phyloP scores from a whole-genome alignment of 2,888 invertebrate genomes.

The Idaea biselata region DNA sequence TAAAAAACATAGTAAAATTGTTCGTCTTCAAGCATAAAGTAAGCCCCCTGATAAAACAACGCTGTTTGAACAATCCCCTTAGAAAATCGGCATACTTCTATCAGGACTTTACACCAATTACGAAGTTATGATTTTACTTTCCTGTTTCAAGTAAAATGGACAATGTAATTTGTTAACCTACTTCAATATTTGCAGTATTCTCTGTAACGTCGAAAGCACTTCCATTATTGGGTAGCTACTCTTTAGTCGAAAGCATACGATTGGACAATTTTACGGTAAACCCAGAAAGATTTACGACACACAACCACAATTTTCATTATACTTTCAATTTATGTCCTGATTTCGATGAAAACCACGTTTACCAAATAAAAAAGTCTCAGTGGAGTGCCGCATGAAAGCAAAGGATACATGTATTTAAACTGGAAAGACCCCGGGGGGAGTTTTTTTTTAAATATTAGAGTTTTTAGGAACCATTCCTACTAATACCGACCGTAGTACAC shows the following conservation, averaged over 20 bases:
- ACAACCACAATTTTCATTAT: slow-evolving; percentile 58
- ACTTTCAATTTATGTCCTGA: slow-evolving; percentile 54
- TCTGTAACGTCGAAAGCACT: slow-evolving; percentile 30
- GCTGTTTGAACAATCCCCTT: no score
- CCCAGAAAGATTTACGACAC: slow-evolving; percentile 59
- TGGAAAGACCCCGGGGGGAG: no score
- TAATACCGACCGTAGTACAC: not conserved
- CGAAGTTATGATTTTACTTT: slow-evolving; percentile 6
- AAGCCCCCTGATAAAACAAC: no score
- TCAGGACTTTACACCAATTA: no score
- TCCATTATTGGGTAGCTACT: slow-evolving; percentile 23
- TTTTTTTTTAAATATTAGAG: no score
- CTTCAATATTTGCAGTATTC: not conserved
- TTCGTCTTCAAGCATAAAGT: no score
- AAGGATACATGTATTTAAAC: no score
- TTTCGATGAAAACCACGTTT: slow-evolving; percentile 38
- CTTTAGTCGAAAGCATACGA: slow-evolving; percentile 46
- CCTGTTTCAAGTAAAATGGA: slow-evolving; percentile 8
- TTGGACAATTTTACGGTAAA: slow-evolving; percentile 41
- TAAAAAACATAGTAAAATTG: no score
- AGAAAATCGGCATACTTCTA: no score
- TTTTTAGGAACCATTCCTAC: no score
- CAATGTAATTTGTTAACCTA: not conserved
- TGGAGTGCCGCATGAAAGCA: not conserved
- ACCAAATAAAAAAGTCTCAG: not conserved